Evolutionary conservation across 2,888 invertebrate species (phyloP).

Genomic region (Cataglyphis rosenhaueri): DNA sequence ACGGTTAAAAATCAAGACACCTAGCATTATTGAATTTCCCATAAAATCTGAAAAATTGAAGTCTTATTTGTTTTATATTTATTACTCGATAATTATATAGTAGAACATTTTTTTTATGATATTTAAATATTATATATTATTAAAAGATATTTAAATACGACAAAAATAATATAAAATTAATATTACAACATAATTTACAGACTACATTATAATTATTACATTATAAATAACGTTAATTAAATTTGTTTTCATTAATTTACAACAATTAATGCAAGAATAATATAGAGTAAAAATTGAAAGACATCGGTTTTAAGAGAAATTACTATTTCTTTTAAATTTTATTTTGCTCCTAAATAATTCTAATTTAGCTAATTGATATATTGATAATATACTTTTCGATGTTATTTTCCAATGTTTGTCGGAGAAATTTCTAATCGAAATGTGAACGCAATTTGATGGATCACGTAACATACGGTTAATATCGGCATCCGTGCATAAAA

Average conservation of each 20-base stretch:
- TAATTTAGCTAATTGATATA: background rate
- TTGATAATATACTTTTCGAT: background rate
- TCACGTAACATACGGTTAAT: conserved; percentile 26
- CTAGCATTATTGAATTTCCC: too few relatives aligned
- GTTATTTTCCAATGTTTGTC: background rate
- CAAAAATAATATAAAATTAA: conserved; percentile 3
- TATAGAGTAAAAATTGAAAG: background rate
- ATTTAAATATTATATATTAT: background rate
- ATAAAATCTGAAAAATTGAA: background rate
- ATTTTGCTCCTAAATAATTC: background rate
- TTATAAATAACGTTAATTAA: conserved; percentile 17
- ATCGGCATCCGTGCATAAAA: conserved; percentile 16
- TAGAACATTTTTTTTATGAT: background rate
- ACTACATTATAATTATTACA: background rate
- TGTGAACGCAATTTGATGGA: background rate
- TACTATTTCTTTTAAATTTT: background rate
- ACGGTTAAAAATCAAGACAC: background rate
- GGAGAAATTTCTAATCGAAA: background rate
- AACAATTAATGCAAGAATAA: background rate
- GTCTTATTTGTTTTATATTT: background rate
- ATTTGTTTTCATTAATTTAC: background rate
- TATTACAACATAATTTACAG: background rate
- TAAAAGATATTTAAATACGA: background rate
- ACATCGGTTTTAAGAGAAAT: background rate
- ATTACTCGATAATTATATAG: background rate